Base-by-base conservation (phyloP, 92 coral and sea anemone genomes). In the Metridium senile region DNA sequence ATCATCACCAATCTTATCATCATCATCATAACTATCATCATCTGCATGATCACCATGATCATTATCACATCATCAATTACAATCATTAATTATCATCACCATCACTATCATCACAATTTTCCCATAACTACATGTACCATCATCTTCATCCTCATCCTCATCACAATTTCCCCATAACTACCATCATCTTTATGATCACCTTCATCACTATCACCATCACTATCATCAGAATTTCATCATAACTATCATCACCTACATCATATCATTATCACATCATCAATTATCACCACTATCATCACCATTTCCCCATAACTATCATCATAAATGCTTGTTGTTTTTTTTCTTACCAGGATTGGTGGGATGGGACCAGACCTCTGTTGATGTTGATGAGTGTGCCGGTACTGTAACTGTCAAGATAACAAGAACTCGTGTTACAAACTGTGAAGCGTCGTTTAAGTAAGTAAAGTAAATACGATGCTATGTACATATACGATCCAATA, bases 281-380 rank as follows among this genome's bases (percentile, higher is more conserved):
- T 6, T 13, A 39, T 6, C 49, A 39, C 8, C 49, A 39, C 49
- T 39, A 13, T 6, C 49, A 39, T 13, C 13, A 39, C 23, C 61
- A 21, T 54, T 54, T 54, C 23, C 13, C 23, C 23, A 54, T 21
- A 10, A 54, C 3, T 4, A 39, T 4, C 13, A 39, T 39, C 49
- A 39, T 13, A 39, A 6, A 4, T 39, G 13, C 49, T 4, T 4
- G 49, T 39, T 39, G 49, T 13, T 39, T 2, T 54, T 3, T 54
- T 10, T 6, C 3, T 21, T 54, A 21, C 21, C 25, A 72, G 77
- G 77, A 19, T 33, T 58, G 53, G 56, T 72, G 19, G 77, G 77
- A 23, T 72, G 77, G 77, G 67, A 56, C 46, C 20, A 72, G 66
- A 56, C 66, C 11, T 58, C 77, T n/a, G 77, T 72, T 11, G 64